Conservation (phyloP, 2,888 invertebrate genomes). For the Ctenicera cuprea region DNA sequence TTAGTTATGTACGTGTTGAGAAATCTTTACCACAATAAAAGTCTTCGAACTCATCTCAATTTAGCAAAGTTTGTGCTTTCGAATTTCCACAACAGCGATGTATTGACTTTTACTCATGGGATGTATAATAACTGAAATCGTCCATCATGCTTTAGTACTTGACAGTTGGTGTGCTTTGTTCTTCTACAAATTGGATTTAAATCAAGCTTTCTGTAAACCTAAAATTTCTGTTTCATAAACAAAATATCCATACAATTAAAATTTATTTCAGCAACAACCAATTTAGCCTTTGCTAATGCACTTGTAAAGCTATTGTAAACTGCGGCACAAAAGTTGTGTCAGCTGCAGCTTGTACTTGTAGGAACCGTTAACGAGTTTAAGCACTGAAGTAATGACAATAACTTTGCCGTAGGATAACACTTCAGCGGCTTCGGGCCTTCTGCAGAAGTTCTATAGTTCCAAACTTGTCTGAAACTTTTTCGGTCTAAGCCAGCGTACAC, state of each 20-base stretch:
- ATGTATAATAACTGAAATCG: constrained; percentile 5
- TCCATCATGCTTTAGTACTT: constrained; percentile 21
- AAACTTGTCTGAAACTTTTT: constrained; percentile 37
- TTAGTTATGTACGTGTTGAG: too few relatives aligned
- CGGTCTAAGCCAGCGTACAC: constrained; percentile 22
- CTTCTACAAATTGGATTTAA: neutral
- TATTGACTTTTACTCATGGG: constrained; percentile 5
- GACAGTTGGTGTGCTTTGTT: constrained; percentile 21
- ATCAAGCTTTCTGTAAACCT: neutral
- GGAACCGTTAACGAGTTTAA: constrained; percentile 51
- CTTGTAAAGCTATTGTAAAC: constrained; percentile 44
- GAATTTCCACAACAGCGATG: neutral
- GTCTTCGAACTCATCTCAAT: too few relatives aligned
- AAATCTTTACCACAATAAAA: too few relatives aligned
- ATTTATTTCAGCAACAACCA: constrained; percentile 24
- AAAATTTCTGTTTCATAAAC: neutral
- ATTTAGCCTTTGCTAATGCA: constrained; percentile 44
- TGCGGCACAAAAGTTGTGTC: constrained; percentile 49
- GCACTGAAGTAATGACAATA: constrained; percentile 52
- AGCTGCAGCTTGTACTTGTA: constrained; percentile 52
- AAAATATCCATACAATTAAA: constrained; percentile 15
- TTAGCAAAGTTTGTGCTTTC: neutral
- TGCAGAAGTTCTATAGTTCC: constrained; percentile 41
- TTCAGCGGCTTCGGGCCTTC: constrained; percentile 44
- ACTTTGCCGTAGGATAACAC: constrained; percentile 50